A percentile compares a stretch with the other conserved stretches of the same genome.
phyloP scores from a whole-genome alignment of 2,113 vertebrate genomes.

The Alouatta palliata region DNA sequence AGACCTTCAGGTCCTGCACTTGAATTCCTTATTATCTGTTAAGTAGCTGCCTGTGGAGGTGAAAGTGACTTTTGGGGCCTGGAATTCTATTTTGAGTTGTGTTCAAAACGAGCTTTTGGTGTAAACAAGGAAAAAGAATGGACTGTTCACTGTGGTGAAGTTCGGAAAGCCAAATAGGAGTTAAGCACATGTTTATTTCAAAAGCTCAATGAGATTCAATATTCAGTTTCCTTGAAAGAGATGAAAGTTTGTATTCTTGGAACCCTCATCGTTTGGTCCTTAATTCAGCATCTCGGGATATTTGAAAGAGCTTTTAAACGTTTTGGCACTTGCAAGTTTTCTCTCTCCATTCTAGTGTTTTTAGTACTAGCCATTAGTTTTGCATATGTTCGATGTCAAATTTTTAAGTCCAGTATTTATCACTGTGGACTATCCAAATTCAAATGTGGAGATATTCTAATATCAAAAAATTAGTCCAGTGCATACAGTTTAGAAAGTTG shows the following conservation, averaged over 20 bases:
- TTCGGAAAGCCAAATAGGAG: not conserved
- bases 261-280: constrained; percentile 1
- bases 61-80: not conserved
- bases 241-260: not conserved
- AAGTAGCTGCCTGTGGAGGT: constrained; percentile 36
- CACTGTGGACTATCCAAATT: not conserved
- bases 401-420: constrained; percentile 34
- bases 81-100: not conserved
- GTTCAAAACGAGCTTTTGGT: constrained; percentile 25
- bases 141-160: not conserved
- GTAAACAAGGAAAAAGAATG: constrained; percentile 47
- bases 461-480: not conserved
- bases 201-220: not conserved
- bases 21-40: constrained; percentile 54
- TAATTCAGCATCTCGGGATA: not conserved
- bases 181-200: constrained; percentile 41
- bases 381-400: not conserved
- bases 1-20: not conserved
- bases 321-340: not conserved
- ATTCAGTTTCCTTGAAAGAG: constrained; percentile 15
- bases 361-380: not conserved
- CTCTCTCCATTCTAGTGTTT: not conserved
- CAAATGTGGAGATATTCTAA: constrained; percentile 17
- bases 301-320: constrained; percentile 33
- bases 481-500: not conserved